Conservation (phyloP, 2,113 vertebrate species). For the Carollia perspicillata region DNA sequence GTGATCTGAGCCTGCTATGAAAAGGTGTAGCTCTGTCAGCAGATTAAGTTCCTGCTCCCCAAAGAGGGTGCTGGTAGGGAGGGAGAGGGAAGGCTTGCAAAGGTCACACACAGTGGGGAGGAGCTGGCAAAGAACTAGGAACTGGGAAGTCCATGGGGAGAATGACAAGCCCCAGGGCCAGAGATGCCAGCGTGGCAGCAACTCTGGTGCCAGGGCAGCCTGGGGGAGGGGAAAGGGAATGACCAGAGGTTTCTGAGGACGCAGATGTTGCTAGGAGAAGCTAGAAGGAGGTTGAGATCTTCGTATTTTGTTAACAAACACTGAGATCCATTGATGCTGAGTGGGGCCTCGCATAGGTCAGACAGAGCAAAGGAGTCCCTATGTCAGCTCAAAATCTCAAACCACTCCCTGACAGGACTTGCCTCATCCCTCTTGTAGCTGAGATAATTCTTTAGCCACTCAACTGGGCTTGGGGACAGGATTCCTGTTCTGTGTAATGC, state of each 20-base stretch:
- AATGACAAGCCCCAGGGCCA: conserved; percentile 34
- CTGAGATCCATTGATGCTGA: conserved; percentile 43
- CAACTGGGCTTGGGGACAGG: not conserved
- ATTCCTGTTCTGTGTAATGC: conserved; percentile 19
- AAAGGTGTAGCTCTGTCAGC: conserved; percentile 71
- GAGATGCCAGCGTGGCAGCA: conserved; percentile 47
- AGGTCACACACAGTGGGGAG: conserved; percentile 66
- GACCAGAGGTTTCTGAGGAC: conserved; percentile 59
- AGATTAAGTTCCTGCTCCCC: conserved; percentile 72
- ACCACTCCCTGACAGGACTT: not conserved
- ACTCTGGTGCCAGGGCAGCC: conserved; percentile 46
- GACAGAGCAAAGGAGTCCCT: conserved; percentile 25
- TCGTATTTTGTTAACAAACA: conserved; percentile 69
- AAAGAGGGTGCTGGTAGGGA: conserved; percentile 37
- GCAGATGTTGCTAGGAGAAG: conserved; percentile 70
- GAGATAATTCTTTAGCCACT: conserved; percentile 8
- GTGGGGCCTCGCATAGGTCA: conserved; percentile 24
- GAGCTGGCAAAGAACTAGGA: conserved; percentile 50
- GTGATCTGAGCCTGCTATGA: conserved; percentile 63
- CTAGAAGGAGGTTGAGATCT: conserved; percentile 47
- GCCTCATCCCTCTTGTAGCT: not conserved
- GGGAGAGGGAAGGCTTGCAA: conserved; percentile 52
- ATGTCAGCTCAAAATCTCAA: not conserved
- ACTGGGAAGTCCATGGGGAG: conserved; percentile 54
- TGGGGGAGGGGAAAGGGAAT: not conserved